These are phyloP conservation scores for Drosophila mauritiana DNA, from an alignment of 1,140 invertebrate genomes.

Conservation along the genomic window DNA sequence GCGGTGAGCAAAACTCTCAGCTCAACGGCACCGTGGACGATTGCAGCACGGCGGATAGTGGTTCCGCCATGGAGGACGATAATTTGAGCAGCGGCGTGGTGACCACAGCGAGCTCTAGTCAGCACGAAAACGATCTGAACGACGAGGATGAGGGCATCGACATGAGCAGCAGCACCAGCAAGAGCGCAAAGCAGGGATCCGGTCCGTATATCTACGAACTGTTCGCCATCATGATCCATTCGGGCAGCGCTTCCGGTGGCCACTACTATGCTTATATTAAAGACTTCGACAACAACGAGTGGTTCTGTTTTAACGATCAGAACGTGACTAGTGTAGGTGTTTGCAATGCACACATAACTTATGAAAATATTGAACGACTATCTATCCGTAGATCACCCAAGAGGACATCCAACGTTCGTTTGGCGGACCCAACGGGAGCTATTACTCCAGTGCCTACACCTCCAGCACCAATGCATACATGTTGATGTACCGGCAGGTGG, in stretches of 20 bases:
- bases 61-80: conserved; percentile 89
- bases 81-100: conserved; percentile 84
- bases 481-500: conserved; percentile 95
- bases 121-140: conserved; percentile 79
- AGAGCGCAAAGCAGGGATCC: conserved; percentile 67
- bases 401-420: conserved; percentile 94
- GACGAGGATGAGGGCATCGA: conserved; percentile 89
- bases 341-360: not conserved
- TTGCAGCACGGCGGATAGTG: conserved; percentile 89
- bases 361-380: not conserved
- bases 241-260: conserved; percentile 95
- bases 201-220: conserved; percentile 94
- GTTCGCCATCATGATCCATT: conserved; percentile 97
- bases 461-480: conserved; percentile 97
- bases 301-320: conserved; percentile 95
- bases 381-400: conserved; percentile 88
- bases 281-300: conserved; percentile 91
- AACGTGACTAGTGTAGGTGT: conserved; percentile 87
- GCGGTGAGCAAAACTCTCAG: conserved; percentile 50
- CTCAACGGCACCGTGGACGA: conserved; percentile 86
- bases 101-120: conserved; percentile 79
- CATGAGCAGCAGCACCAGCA: conserved; percentile 86
- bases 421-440: conserved; percentile 89
- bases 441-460: conserved; percentile 90
- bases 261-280: conserved; percentile 98